A percentile compares a stretch with the other conserved stretches of the same genome.
phyloP scores from a whole-genome alignment of 2,113 vertebrate genomes.

The Pimephales promelas region DNA sequence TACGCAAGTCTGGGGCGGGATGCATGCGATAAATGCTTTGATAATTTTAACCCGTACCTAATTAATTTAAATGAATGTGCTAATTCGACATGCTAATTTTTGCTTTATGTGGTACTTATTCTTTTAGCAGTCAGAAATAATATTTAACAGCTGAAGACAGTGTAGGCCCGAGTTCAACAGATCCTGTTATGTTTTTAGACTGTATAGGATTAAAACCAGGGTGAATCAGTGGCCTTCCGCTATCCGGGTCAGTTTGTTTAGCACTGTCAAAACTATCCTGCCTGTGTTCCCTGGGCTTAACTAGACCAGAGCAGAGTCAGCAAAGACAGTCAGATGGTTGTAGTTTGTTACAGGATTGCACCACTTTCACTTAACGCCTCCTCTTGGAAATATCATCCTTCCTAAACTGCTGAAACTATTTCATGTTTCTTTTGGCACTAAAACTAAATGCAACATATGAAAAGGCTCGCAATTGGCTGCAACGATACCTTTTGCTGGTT shows the following conservation, averaged over 20 bases:
- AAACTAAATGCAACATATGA: not conserved
- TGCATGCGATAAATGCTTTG: no score
- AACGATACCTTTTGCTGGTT: no score
- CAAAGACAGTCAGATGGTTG: slow-evolving; percentile 9
- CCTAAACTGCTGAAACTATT: not conserved
- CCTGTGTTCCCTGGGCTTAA: slow-evolving; percentile 18
- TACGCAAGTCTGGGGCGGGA: no score
- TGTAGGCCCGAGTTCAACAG: not conserved
- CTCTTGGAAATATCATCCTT: not conserved
- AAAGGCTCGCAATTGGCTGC: not conserved
- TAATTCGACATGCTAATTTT: not conserved
- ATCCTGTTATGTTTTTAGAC: slow-evolving; percentile 31
- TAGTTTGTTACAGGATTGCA: slow-evolving; percentile 6
- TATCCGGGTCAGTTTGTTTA: slow-evolving; percentile 44
- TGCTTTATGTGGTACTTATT: not conserved
- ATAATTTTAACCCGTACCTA: no score
- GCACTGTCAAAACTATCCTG: slow-evolving; percentile 26
- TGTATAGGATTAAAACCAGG: slow-evolving; percentile 22
- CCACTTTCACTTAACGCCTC: not conserved
- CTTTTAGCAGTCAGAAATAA: not conserved
- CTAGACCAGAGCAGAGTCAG: slow-evolving; percentile 8
- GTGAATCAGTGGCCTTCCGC: slow-evolving; percentile 27
- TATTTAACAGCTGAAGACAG: slow-evolving; percentile 4
- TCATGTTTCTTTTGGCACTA: not conserved
- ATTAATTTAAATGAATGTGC: no score